Conservation (phyloP, 2,113 vertebrate genomes). For the Siniperca chuatsi region DNA sequence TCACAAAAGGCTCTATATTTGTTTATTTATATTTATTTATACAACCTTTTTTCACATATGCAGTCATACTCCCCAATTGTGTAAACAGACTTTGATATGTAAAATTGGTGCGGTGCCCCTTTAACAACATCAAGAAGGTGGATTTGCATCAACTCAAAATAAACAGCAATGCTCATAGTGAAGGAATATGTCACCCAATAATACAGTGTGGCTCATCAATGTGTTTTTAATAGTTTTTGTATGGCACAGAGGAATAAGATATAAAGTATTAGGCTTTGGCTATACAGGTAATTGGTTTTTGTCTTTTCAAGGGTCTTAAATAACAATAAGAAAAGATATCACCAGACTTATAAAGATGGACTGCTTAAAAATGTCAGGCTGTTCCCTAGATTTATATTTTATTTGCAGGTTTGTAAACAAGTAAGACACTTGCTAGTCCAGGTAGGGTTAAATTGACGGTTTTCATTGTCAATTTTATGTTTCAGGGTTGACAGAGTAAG, state of each 20-base stretch:
- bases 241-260: not conserved
- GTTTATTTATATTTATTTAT: too few relatives aligned
- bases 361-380: not conserved
- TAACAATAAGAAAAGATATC: not conserved
- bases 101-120: not conserved
- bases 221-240: not conserved
- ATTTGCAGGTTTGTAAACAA: slow-evolving; percentile 2
- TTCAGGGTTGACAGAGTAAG: too few relatives aligned
- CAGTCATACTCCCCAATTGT: not conserved
- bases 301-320: not conserved
- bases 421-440: not conserved
- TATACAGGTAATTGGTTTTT: not conserved
- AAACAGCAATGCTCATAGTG: not conserved
- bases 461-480: too few relatives aligned
- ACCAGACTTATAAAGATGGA: not conserved
- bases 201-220: not conserved
- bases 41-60: not conserved
- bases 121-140: not conserved
- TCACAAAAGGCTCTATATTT: not conserved
- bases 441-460: too few relatives aligned
- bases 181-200: not conserved
- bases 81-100: not conserved
- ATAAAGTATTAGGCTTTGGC: not conserved
- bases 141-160: not conserved
- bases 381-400: not conserved